These are phyloP conservation scores for Rotaria magnacalcarata DNA, from an alignment of 2,888 invertebrate species.

Conservation along the genomic window DNA sequence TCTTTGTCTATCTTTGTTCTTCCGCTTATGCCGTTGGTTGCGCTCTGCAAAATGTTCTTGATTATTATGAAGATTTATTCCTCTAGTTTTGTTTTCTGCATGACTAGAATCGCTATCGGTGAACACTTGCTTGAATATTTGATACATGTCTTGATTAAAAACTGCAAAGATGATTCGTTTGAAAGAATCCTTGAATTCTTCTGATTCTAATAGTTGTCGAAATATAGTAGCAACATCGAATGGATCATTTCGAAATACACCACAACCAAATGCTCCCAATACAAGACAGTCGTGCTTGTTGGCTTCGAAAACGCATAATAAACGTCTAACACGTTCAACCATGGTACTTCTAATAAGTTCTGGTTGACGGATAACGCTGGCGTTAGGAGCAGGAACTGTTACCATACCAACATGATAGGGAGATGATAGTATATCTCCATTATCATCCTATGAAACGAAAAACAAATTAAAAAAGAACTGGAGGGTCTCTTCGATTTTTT, in stretches of 20 bases:
- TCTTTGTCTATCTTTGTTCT: too few species aligned
- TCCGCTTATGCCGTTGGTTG: too few species aligned
- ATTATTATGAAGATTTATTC: too few species aligned
- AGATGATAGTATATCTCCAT: not conserved
- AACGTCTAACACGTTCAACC: not conserved
- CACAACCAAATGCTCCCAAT: not conserved
- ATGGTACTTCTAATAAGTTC: not conserved
- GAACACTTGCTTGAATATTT: not conserved
- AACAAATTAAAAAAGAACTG: not conserved
- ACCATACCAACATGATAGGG: constrained; percentile 7
- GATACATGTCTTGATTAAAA: not conserved
- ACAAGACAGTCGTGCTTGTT: not conserved
- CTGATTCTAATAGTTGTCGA: not conserved
- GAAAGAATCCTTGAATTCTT: not conserved
- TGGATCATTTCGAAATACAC: not conserved
- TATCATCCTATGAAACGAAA: not conserved
- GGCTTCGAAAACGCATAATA: not conserved
- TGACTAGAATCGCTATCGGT: not conserved
- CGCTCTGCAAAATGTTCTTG: too few species aligned
- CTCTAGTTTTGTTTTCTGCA: not conserved
- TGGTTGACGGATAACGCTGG: not conserved
- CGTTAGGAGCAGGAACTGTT: not conserved
- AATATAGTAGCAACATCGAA: not conserved
- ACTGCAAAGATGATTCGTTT: constrained; percentile 15
- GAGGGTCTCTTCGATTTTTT: not conserved